A percentile compares a stretch with the other conserved stretches of the same genome.
These are phyloP conservation scores for Trigoniulus corallinus DNA, from an alignment of 1,140 invertebrate genomes.

Conservation along the genomic window DNA sequence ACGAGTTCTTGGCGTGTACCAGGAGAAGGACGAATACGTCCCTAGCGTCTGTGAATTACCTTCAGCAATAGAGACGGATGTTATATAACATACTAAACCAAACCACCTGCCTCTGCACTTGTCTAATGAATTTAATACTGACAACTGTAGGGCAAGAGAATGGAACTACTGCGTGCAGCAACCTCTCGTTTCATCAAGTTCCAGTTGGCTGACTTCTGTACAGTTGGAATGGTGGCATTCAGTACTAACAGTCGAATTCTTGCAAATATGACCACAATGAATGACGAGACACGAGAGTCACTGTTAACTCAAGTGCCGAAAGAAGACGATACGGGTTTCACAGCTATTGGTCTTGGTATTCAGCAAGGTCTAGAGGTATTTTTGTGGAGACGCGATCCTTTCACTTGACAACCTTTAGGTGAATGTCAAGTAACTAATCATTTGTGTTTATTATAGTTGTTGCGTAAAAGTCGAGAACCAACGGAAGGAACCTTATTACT, in stretches of 20 bases:
- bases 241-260: background rate
- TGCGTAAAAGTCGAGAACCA: constrained; percentile 4
- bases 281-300: background rate
- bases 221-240: constrained; percentile 5
- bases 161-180: constrained; percentile 1
- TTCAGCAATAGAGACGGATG: too few relatives aligned
- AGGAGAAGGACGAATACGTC: too few relatives aligned
- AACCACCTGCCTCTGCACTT: too few relatives aligned
- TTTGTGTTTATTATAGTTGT: constrained; percentile 1
- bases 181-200: constrained; percentile 4
- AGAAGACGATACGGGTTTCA: constrained; percentile 5
- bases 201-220: constrained; percentile 2
- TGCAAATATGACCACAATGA: constrained; percentile 1
- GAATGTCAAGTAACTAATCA: too few relatives aligned
- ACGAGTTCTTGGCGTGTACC: too few relatives aligned
- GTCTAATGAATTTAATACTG: background rate
- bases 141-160: background rate
- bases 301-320: background rate
- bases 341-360: constrained; percentile 6
- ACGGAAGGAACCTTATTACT: constrained; percentile 9
- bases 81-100: too few relatives aligned
- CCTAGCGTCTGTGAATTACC: too few relatives aligned
- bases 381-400: too few relatives aligned
- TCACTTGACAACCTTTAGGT: too few relatives aligned
- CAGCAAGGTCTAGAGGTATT: constrained; percentile 6